Evolutionary conservation across 2,113 vertebrate genomes (phyloP), one percentile per base, ranked within the genome.

Genomic region (Aldabrachelys gigantea): DNA sequence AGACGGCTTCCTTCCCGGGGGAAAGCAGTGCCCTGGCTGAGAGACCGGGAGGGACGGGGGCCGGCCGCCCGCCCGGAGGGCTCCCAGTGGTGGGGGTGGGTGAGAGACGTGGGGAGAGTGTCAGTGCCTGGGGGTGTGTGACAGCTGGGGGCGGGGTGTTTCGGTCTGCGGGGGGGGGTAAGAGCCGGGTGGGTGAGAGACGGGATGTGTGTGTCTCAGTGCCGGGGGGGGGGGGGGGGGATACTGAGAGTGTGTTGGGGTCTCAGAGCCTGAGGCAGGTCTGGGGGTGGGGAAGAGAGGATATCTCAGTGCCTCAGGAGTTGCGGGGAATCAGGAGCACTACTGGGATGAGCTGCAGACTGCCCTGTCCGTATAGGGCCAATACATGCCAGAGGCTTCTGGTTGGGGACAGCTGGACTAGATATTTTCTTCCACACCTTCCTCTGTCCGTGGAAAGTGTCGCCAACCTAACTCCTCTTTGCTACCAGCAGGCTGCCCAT

Each of bases 11-110:
- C 49, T 3, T 5, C 2, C 49, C 41, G 81, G 83, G 50, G 11
- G 19, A 44, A 22, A 4, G 5, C 1, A 27, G 10, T 47, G 56
- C 13, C 7, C 0, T 4, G 65, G 14, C 38, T 16, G 38, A 29
- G 47, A 59, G 31, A 19, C 29, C 1, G 19, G 5, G 49, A 8
- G 53, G 81, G 21, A 4, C 22, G n/a, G 52, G 9, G 2, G 6
- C 8, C 8, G 11, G 2, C 41, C 14, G 9, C 6, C 41, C 14
- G 9, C 6, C 1, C 21, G 22, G 17, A 35, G 17, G 17, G 8
- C 7, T n/a, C 16, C 38, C 2, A 29, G 76, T 12, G 22, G 4
- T 24, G 16, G 29, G 13, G 24, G 12, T 5, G 47, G 8, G 8
- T 44, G 13, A 7, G 62, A 21, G 47, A 3, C 3, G 44, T 14